Evolutionary conservation across 2,888 invertebrate genomes (phyloP).

Genomic region (Oscheius onirici): DNA sequence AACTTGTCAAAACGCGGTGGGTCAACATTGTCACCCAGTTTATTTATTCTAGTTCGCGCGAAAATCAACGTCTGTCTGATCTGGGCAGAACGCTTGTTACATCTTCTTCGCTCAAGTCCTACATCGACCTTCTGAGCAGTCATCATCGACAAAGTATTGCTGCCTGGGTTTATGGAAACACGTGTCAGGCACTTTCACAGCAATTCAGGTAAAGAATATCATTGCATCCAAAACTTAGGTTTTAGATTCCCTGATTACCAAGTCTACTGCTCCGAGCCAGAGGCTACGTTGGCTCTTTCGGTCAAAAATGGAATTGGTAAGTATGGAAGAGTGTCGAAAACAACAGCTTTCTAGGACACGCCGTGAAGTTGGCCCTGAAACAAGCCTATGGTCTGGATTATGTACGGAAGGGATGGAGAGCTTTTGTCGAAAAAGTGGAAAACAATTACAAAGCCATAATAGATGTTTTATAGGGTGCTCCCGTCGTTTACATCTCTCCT

Average conservation of each 20-base stretch:
- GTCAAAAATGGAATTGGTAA: conserved; percentile 58
- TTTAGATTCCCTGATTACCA: conserved; percentile 56
- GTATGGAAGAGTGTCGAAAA: background rate
- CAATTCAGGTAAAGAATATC: conserved; percentile 40
- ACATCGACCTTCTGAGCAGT: conserved; percentile 61
- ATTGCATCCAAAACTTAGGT: conserved; percentile 4
- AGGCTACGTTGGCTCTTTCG: conserved; percentile 51
- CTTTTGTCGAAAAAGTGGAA: conserved; percentile 58
- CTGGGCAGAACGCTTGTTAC: conserved; percentile 63
- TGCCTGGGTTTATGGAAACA: conserved; percentile 60
- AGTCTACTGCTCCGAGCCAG: conserved; percentile 56
- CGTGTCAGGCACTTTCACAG: conserved; percentile 47
- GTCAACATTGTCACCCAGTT: background rate
- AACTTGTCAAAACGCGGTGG: conserved; percentile 49
- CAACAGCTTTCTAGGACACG: conserved; percentile 44
- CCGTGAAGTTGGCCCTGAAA: conserved; percentile 58
- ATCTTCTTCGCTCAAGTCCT: conserved; percentile 58
- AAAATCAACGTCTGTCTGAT: conserved; percentile 58
- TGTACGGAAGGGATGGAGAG: conserved; percentile 55
- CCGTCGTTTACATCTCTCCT: conserved; percentile 65
- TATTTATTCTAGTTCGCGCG: conserved; percentile 39
- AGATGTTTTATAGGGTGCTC: conserved; percentile 46
- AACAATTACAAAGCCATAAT: background rate
- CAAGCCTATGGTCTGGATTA: conserved; percentile 55
- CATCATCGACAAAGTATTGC: conserved; percentile 63